A percentile compares a stretch with the other conserved stretches of the same genome.
Evolutionary conservation across 53 echinoderm and acorn worm genomes (phyloP).

Genomic region (Echinometra lucunter): DNA sequence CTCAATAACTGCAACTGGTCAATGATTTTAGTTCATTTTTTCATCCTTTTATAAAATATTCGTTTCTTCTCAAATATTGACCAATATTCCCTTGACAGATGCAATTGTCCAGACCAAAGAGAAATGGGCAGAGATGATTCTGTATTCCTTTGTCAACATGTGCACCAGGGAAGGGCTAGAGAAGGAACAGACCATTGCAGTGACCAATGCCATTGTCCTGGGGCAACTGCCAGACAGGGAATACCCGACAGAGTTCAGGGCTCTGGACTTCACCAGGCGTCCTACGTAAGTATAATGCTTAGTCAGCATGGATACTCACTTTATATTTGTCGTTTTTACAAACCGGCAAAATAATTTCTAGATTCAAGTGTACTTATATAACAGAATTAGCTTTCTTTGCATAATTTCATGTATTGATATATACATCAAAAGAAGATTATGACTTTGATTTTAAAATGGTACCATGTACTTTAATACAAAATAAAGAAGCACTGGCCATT

Average conservation of each 20-base stretch:
- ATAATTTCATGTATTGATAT: too few species aligned
- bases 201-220: constrained; percentile 80
- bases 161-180: constrained; percentile 82
- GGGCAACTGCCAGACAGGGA: constrained; percentile 78
- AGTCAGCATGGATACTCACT: background rate
- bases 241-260: constrained; percentile 71
- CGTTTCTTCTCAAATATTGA: background rate
- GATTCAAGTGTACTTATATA: too few species aligned
- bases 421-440: too few species aligned
- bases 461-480: too few species aligned
- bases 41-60: background rate
- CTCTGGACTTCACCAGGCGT: constrained; percentile 86
- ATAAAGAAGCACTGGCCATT: too few species aligned
- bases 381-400: too few species aligned
- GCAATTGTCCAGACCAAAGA: constrained; percentile 77
- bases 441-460: too few species aligned
- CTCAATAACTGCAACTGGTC: too few species aligned
- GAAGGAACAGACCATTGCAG: constrained; percentile 78
- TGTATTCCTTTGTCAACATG: constrained; percentile 89
- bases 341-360: too few species aligned
- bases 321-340: too few species aligned
- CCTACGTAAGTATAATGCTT: constrained; percentile 77
- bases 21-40: background rate
- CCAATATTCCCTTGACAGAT: constrained; percentile 21
- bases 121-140: constrained; percentile 91